Conservation (phyloP, 1,140 invertebrate genomes). For the Eupristina koningsbergeri region DNA sequence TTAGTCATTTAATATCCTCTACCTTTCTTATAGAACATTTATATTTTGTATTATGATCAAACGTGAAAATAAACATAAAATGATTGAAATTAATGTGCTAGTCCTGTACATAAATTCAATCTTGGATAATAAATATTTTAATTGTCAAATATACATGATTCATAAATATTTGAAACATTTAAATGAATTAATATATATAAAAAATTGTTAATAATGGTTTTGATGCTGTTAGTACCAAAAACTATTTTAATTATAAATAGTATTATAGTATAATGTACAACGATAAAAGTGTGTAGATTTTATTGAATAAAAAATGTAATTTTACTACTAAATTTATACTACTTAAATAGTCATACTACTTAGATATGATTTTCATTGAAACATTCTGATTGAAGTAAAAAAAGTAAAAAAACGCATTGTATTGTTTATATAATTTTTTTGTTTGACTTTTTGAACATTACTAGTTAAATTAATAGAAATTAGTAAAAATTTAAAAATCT, state of each 20-base stretch:
- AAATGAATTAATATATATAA: too few relatives aligned
- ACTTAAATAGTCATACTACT: too few relatives aligned
- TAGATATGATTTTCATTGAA: too few relatives aligned
- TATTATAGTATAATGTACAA: not conserved
- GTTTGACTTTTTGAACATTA: too few relatives aligned
- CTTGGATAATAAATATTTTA: not conserved
- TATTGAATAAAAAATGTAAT: too few relatives aligned
- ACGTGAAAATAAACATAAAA: not conserved
- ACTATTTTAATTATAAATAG: not conserved
- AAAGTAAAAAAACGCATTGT: too few relatives aligned
- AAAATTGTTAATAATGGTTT: not conserved
- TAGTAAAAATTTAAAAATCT: too few relatives aligned
- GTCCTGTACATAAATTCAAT: not conserved
- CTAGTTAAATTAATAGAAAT: too few relatives aligned
- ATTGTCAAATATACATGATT: not conserved
- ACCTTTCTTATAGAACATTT: not conserved
- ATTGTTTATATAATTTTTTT: too few relatives aligned
- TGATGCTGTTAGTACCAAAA: not conserved
- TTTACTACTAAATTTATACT: too few relatives aligned
- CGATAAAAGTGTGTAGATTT: too few relatives aligned
- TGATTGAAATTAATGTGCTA: not conserved
- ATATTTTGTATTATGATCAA: not conserved
- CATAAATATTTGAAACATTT: not conserved
- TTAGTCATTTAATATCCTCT: not conserved
- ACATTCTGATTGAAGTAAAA: too few relatives aligned